These are phyloP conservation scores for Thalassoma bifasciatum DNA, from an alignment of 2,113 vertebrate species.

Conservation along the genomic window DNA sequence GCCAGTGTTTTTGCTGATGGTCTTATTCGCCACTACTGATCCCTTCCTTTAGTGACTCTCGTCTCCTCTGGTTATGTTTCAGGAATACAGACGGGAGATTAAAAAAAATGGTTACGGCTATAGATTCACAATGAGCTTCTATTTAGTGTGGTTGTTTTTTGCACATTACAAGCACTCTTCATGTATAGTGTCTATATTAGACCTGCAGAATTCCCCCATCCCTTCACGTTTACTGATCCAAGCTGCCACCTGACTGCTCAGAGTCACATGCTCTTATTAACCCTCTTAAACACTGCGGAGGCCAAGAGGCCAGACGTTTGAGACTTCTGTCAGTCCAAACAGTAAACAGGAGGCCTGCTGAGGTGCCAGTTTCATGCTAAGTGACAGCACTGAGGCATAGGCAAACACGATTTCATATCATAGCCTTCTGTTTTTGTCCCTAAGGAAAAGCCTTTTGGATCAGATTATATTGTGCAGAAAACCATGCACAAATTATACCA, in stretches of 20 bases:
- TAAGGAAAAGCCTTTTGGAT: neutral
- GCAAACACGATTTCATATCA: constrained; percentile 27
- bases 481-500: neutral
- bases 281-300: constrained; percentile 29
- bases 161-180: neutral
- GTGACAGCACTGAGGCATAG: constrained; percentile 28
- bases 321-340: constrained; percentile 50
- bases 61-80: neutral
- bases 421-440: constrained; percentile 1
- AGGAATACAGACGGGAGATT: no score
- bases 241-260: constrained; percentile 12
- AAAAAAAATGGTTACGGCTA: neutral
- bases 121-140: neutral
- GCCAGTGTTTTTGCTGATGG: no score
- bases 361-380: constrained; percentile 46
- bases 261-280: constrained; percentile 20
- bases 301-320: constrained; percentile 60
- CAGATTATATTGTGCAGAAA: neutral
- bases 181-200: constrained; percentile 1
- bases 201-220: neutral
- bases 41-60: no score
- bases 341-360: constrained; percentile 57
- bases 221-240: constrained; percentile 11
- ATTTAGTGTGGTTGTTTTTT: neutral
- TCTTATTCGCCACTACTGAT: no score